These are phyloP conservation scores for Sternotherus odoratus DNA, from an alignment of 2,797 vertebrate genomes.

Conservation along the genomic window DNA sequence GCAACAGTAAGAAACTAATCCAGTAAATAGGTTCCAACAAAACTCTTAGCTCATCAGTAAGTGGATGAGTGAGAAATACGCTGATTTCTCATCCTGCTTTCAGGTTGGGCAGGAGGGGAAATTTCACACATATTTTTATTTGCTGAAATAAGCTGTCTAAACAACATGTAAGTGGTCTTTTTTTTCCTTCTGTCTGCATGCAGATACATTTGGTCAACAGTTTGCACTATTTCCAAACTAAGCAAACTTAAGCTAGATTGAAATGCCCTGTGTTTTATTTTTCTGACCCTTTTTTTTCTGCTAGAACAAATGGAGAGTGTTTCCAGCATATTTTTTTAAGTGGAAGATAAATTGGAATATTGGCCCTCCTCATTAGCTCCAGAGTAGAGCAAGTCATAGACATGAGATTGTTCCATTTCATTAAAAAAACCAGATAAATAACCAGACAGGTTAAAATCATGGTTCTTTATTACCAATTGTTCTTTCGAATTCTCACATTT, in stretches of 20 bases:
- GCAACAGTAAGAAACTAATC: neutral
- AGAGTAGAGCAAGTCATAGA: neutral
- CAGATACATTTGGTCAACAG: neutral
- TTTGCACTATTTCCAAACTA: neutral
- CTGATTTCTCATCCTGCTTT: neutral
- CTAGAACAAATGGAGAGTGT: neutral
- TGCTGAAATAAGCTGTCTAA: neutral
- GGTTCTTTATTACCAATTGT: neutral
- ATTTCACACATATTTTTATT: neutral
- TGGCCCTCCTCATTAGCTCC: neutral
- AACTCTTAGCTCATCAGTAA: neutral
- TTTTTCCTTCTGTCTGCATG: neutral
- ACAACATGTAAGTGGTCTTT: neutral
- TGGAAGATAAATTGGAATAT: neutral
- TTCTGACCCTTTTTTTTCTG: neutral
- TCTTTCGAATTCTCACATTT: neutral
- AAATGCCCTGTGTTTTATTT: neutral
- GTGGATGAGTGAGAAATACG: constrained; percentile 1
- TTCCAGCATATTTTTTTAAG: neutral
- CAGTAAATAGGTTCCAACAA: constrained; percentile 5
- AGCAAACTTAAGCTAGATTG: constrained; percentile 9
- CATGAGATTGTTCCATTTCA: neutral
- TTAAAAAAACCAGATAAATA: constrained; percentile 1
- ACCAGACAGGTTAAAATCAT: neutral
- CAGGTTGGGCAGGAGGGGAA: neutral